phyloP scores from a whole-genome alignment of 2,113 vertebrate genomes.

The Dasyprocta punctata region DNA sequence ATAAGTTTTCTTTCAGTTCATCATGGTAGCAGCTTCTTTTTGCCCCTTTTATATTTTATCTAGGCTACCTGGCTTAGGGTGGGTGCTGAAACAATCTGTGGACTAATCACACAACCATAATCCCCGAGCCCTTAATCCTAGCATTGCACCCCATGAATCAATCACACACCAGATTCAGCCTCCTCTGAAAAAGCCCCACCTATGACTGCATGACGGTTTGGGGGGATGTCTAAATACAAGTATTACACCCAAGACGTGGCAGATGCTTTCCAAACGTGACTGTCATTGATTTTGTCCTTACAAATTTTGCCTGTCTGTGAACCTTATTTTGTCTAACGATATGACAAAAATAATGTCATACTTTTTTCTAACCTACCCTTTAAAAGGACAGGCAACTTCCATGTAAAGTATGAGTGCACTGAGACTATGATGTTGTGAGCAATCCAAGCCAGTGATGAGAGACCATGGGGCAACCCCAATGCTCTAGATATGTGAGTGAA shows the following conservation, averaged over 20 bases:
- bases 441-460: neutral
- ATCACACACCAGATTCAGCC: neutral
- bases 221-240: neutral
- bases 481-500: neutral
- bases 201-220: neutral
- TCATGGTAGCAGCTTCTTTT: neutral
- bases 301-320: neutral
- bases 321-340: neutral
- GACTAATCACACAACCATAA: neutral
- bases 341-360: neutral
- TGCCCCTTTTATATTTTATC: neutral
- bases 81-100: neutral
- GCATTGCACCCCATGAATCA: neutral
- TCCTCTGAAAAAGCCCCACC: neutral
- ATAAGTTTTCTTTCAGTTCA: no score
- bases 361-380: neutral
- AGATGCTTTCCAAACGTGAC: neutral
- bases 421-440: neutral
- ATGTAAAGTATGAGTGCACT: neutral
- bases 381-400: neutral
- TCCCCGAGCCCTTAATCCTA: neutral
- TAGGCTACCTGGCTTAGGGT: neutral
- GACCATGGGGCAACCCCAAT: neutral
- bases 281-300: neutral
- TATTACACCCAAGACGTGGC: neutral